Conservation (phyloP, 2,797 vertebrate species). For the Melanotaenia pygmaea region DNA sequence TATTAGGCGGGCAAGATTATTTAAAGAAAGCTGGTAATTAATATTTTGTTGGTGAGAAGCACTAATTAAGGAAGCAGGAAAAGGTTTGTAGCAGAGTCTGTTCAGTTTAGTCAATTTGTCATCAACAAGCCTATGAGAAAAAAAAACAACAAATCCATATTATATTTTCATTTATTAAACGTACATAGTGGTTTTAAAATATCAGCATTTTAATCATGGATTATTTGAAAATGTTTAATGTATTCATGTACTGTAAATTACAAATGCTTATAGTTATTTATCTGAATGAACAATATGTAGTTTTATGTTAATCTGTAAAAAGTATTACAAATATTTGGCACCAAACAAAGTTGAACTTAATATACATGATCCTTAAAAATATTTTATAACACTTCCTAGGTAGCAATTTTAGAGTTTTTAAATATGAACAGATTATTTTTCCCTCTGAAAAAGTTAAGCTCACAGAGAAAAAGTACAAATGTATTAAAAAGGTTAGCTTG, state of each 20-base stretch:
- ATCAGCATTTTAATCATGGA: conserved; percentile 43
- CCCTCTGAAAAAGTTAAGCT: conserved; percentile 39
- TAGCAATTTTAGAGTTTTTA: conserved; percentile 22
- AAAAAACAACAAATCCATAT: conserved; percentile 33
- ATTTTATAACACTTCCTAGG: conserved; percentile 42
- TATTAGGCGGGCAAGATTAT: conserved; percentile 41
- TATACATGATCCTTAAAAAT: conserved; percentile 33
- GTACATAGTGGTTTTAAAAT: conserved; percentile 57
- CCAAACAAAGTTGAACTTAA: conserved; percentile 40
- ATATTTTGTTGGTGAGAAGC: conserved; percentile 38
- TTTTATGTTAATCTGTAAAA: conserved; percentile 51
- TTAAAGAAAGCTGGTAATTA: conserved; percentile 57
- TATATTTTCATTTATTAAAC: conserved; percentile 66
- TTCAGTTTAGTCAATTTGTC: conserved; percentile 48
- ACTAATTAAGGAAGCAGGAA: conserved; percentile 52
- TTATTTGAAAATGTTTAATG: conserved; percentile 39
- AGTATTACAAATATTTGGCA: conserved; percentile 61
- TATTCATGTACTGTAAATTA: conserved; percentile 51
- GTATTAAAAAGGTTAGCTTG: conserved; percentile 66
- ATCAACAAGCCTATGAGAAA: conserved; percentile 33
- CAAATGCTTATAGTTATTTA: conserved; percentile 35
- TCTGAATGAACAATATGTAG: conserved; percentile 52
- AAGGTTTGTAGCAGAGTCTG: conserved; percentile 15
- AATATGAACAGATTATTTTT: conserved; percentile 27
- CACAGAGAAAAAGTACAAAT: conserved; percentile 57